Evolutionary conservation across 1,140 invertebrate species (phyloP).

Genomic region (Penaeus indicus): DNA sequence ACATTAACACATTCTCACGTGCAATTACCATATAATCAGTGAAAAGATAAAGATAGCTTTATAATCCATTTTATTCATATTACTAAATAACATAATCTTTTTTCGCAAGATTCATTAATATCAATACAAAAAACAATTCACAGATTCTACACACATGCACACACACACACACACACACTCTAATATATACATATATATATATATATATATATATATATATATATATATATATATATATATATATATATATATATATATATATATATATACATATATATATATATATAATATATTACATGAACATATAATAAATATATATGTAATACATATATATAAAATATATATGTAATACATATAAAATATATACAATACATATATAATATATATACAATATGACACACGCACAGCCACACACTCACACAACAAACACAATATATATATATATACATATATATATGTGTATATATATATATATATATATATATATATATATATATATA

Average conservation of each 20-base stretch:
- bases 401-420: too few species aligned
- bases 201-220: conserved; percentile 19
- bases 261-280: background rate
- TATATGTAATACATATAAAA: background rate
- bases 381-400: too few species aligned
- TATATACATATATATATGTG: too few species aligned
- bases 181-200: background rate
- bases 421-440: too few species aligned
- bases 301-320: background rate
- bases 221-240: conserved; percentile 21
- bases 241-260: background rate
- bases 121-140: background rate
- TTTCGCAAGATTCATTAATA: background rate
- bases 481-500: too few species aligned
- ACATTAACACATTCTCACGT: too few species aligned
- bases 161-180: background rate
- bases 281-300: too few species aligned
- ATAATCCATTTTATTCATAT: too few species aligned
- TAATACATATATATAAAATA: conserved; percentile 1
- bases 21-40: too few species aligned
- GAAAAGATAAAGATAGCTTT: too few species aligned
- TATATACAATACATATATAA: too few species aligned
- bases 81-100: background rate
- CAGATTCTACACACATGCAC: background rate
- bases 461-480: too few species aligned